Conservation (phyloP, 2,888 invertebrate species). For the Yponomeuta sedellus region DNA sequence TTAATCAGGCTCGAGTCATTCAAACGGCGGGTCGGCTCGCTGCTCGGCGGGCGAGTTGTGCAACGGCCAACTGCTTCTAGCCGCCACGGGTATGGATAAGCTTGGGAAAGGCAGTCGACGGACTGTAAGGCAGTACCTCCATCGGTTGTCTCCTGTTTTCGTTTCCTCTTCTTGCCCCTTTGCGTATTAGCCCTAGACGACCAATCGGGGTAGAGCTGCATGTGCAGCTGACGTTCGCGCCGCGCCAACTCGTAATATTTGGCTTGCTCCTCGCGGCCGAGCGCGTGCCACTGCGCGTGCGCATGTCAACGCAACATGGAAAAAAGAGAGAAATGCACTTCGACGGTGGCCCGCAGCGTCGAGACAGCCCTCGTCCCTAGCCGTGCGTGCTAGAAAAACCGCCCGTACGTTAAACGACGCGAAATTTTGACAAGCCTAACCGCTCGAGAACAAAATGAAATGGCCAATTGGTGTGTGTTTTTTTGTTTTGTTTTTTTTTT, state of each 20-base stretch:
- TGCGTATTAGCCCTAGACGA: constrained; percentile 99
- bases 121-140: constrained; percentile 86
- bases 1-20: constrained; percentile 39
- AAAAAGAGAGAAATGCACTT: constrained; percentile 73
- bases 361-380: constrained; percentile 62
- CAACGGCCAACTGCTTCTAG: not conserved
- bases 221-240: constrained; percentile 98
- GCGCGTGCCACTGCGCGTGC: constrained; percentile 97
- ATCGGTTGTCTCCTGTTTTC: constrained; percentile 98
- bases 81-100: constrained; percentile 18
- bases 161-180: constrained; percentile 99
- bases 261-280: constrained; percentile 99
- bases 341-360: constrained; percentile 49
- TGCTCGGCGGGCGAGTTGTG: constrained; percentile 1
- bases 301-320: constrained; percentile 58
- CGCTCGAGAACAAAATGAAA: constrained; percentile 48
- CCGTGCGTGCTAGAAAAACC: constrained; percentile 82
- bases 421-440: constrained; percentile 52
- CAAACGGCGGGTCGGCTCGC: constrained; percentile 7
- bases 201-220: constrained; percentile 99
- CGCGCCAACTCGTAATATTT: constrained; percentile 99
- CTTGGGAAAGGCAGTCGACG: constrained; percentile 22
- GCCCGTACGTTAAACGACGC: constrained; percentile 71
- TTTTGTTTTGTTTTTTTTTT: not conserved
- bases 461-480: constrained; percentile 58